Percentiles rank a stretch among this genome's conserved stretches.
Evolutionary conservation across 2,888 invertebrate genomes (phyloP).

Genomic region (Polyommatus icarus): DNA sequence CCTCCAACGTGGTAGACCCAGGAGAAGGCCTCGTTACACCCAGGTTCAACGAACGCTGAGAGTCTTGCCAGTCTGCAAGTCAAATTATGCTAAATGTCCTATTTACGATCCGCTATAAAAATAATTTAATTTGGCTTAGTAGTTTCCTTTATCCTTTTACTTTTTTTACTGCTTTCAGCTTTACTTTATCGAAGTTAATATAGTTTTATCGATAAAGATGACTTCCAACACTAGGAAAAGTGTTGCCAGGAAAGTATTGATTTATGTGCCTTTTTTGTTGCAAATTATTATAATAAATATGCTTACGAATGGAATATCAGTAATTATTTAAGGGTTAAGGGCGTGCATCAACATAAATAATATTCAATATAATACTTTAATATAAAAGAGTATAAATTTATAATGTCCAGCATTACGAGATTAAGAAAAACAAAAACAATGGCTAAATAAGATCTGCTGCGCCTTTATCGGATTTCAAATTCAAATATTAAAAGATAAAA

Average conservation of each 20-base stretch:
- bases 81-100: slow-evolving; percentile 26
- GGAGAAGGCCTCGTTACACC: slow-evolving; percentile 84
- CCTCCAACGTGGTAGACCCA: slow-evolving; percentile 93
- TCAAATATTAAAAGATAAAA: background rate
- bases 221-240: background rate
- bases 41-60: slow-evolving; percentile 74
- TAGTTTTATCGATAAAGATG: background rate
- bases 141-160: background rate
- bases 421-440: background rate
- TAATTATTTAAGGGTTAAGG: background rate
- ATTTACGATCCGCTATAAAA: background rate
- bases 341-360: background rate
- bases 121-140: too few species aligned
- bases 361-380: background rate
- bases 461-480: background rate
- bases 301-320: too few species aligned
- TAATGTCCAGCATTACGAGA: background rate
- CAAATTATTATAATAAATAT: background rate
- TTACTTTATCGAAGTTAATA: too few species aligned
- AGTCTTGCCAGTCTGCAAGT: slow-evolving; percentile 76
- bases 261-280: background rate
- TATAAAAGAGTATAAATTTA: background rate
- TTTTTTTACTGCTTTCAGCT: too few species aligned
- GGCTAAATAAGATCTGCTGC: background rate
- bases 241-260: background rate